Percentiles rank a stretch among this genome's conserved stretches.
phyloP scores from a whole-genome alignment of 1,140 invertebrate genomes.

The Drosophila bocki region DNA sequence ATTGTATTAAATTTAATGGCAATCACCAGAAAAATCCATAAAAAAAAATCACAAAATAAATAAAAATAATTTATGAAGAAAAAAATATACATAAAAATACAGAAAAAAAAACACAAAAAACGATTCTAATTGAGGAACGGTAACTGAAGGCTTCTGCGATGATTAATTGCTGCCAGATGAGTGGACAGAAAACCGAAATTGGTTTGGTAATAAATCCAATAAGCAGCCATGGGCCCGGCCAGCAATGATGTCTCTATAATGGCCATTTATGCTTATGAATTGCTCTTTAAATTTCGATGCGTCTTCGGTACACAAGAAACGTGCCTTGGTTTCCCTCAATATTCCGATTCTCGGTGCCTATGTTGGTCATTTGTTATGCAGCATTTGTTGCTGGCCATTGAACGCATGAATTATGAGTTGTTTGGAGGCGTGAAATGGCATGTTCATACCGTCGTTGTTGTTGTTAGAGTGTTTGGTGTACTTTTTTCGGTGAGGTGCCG shows the following conservation, averaged over 20 bases:
- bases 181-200: constrained; percentile 71
- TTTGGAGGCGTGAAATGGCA: constrained; percentile 82
- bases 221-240: constrained; percentile 22
- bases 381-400: constrained; percentile 69
- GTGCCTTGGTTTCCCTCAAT: constrained; percentile 47
- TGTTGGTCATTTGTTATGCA: constrained; percentile 76
- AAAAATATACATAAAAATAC: constrained; percentile 72
- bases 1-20: constrained; percentile 81
- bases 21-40: constrained; percentile 79
- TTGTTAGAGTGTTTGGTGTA: constrained; percentile 2
- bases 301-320: constrained; percentile 74
- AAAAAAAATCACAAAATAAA: constrained; percentile 77
- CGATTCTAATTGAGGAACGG: constrained; percentile 74
- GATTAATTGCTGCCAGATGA: constrained; percentile 75
- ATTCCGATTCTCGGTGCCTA: constrained; percentile 15
- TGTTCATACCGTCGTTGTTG: constrained; percentile 62
- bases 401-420: constrained; percentile 77
- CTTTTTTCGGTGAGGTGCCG: constrained; percentile 18
- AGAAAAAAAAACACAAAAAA: constrained; percentile 45
- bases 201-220: constrained; percentile 56
- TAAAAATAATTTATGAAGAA: constrained; percentile 84
- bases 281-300: constrained; percentile 82
- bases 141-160: constrained; percentile 62
- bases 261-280: constrained; percentile 80
- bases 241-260: constrained; percentile 72